phyloP scores from a whole-genome alignment of 1,140 invertebrate species.

The Cepaea nemoralis region DNA sequence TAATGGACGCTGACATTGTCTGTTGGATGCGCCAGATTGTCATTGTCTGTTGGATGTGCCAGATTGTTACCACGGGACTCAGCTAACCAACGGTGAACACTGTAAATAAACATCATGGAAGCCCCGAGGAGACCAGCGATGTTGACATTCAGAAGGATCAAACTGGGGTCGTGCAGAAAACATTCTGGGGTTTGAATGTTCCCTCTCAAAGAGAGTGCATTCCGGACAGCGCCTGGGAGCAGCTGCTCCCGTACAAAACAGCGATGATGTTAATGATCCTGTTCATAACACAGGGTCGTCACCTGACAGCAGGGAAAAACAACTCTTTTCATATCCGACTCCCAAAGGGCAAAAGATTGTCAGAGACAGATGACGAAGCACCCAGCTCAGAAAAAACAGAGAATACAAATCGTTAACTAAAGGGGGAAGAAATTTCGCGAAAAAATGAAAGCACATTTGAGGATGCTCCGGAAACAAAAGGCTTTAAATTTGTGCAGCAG shows the following conservation, averaged over 20 bases:
- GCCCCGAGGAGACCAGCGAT: neutral
- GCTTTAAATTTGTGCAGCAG: constrained; percentile 20
- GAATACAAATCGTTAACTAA: neutral
- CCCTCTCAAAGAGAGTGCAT: neutral
- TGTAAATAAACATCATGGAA: neutral
- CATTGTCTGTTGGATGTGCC: neutral
- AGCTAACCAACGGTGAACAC: neutral
- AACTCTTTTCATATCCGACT: constrained; percentile 6
- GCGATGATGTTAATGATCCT: neutral
- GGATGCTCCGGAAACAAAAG: neutral
- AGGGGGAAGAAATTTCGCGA: neutral
- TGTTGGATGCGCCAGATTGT: no score
- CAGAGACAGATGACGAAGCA: neutral
- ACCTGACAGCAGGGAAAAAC: neutral
- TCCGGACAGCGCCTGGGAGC: neutral
- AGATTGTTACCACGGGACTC: neutral
- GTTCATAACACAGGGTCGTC: neutral
- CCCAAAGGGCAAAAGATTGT: neutral
- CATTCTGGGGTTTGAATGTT: neutral
- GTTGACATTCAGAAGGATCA: neutral
- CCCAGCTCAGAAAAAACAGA: neutral
- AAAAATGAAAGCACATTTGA: constrained; percentile 11
- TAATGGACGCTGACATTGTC: no score
- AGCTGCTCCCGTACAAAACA: neutral
- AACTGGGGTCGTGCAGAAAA: neutral